Evolutionary conservation across 1,140 invertebrate genomes (phyloP).

Genomic region (Triops longicaudatus): DNA sequence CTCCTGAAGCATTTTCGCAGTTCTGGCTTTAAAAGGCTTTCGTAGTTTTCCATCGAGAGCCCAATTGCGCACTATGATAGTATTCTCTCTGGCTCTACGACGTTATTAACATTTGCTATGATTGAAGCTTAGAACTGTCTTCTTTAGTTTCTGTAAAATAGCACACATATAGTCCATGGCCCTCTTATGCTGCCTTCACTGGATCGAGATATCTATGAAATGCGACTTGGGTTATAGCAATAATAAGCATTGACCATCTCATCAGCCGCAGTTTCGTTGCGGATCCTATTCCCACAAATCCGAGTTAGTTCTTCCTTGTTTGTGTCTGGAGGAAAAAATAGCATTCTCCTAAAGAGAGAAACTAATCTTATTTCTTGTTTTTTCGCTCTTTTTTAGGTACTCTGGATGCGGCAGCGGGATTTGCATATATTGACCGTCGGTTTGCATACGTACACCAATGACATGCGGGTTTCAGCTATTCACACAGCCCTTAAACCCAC

Average conservation of each 20-base stretch:
- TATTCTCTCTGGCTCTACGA: too few relatives aligned
- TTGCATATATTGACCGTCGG: constrained; percentile 65
- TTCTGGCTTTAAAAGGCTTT: too few relatives aligned
- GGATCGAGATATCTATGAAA: not conserved
- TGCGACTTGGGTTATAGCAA: not conserved
- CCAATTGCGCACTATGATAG: too few relatives aligned
- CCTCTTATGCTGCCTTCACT: not conserved
- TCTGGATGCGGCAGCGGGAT: constrained; percentile 64
- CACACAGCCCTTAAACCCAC: constrained; percentile 45
- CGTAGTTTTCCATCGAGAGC: too few relatives aligned
- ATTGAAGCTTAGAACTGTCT: too few relatives aligned
- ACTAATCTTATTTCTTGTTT: not conserved
- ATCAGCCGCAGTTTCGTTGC: constrained; percentile 7
- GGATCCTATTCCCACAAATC: not conserved
- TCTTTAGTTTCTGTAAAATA: not conserved
- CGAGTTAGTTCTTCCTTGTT: not conserved
- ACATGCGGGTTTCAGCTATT: constrained; percentile 63
- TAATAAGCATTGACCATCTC: constrained; percentile 8
- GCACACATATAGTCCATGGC: not conserved
- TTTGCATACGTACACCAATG: constrained; percentile 63
- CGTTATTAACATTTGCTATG: too few relatives aligned
- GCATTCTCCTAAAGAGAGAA: not conserved
- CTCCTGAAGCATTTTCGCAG: too few relatives aligned
- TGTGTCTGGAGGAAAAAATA: not conserved
- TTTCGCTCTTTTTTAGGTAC: constrained; percentile 47